A percentile compares a stretch with the other conserved stretches of the same genome.
Evolutionary conservation across 2,797 vertebrate species (phyloP).

Genomic region (Knipowitschia caucasica): DNA sequence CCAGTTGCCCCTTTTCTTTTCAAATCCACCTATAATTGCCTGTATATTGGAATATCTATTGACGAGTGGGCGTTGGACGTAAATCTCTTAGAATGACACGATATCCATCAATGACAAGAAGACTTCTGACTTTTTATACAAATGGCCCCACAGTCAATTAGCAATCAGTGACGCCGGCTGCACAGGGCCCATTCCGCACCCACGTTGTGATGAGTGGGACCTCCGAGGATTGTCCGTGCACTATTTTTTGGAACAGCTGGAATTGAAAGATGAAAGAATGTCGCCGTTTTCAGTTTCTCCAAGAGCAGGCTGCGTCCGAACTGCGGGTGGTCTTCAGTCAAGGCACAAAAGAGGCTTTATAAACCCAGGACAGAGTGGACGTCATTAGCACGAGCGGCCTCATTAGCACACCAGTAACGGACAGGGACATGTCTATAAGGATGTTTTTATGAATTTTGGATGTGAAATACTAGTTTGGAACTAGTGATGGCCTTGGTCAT

Average conservation of each 20-base stretch:
- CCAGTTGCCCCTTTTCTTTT: not conserved
- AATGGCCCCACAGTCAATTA: constrained; percentile 56
- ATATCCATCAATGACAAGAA: constrained; percentile 56
- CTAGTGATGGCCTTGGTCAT: no score
- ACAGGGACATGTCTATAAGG: not conserved
- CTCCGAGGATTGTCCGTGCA: constrained; percentile 44
- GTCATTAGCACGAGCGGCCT: constrained; percentile 9
- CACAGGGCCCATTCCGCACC: constrained; percentile 62
- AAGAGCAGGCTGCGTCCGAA: constrained; percentile 48
- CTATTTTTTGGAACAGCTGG: constrained; percentile 77
- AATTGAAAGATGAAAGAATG: constrained; percentile 80
- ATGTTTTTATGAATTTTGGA: not conserved
- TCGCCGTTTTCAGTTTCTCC: constrained; percentile 71
- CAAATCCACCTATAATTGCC: not conserved
- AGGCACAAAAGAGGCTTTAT: constrained; percentile 22
- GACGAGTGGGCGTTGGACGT: constrained; percentile 11
- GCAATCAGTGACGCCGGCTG: constrained; percentile 68
- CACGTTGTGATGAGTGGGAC: constrained; percentile 61
- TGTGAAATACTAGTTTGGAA: no score
- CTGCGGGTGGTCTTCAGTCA: constrained; percentile 22
- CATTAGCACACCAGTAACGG: not conserved
- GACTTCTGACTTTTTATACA: constrained; percentile 52
- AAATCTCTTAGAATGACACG: constrained; percentile 48
- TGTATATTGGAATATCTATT: not conserved
- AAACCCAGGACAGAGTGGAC: constrained; percentile 27